Conservation (phyloP, 2,888 invertebrate genomes). For the Cheilosia impressa region DNA sequence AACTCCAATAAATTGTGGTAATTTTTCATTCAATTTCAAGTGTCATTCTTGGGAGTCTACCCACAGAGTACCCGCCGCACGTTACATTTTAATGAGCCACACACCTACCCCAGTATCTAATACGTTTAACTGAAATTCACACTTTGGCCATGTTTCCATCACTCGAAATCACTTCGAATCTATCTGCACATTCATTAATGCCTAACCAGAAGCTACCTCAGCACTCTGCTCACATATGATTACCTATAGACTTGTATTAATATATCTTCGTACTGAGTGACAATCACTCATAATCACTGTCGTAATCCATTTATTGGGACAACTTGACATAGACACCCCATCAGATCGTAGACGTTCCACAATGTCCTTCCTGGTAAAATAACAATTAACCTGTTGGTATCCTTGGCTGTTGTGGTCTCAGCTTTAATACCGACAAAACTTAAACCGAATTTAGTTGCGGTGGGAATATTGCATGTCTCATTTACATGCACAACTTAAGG, state of each 20-base stretch:
- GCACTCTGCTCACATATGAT: not conserved
- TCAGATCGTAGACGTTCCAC: not conserved
- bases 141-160: too few species aligned
- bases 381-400: constrained; percentile 23
- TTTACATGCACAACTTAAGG: too few species aligned
- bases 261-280: constrained; percentile 45
- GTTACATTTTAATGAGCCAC: too few species aligned
- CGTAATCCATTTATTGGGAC: constrained; percentile 44
- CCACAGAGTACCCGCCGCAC: too few species aligned
- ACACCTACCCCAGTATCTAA: too few species aligned
- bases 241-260: constrained; percentile 32
- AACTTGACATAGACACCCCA: constrained; percentile 36
- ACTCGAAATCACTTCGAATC: not conserved
- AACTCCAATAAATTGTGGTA: too few species aligned
- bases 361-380: constrained; percentile 14
- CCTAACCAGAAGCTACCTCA: not conserved
- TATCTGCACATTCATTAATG: constrained; percentile 2
- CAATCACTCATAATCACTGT: constrained; percentile 62
- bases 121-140: too few species aligned
- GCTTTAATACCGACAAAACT: constrained; percentile 24
- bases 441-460: not conserved
- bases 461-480: too few species aligned
- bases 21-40: too few species aligned
- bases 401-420: not conserved
- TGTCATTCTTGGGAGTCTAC: too few species aligned